A percentile compares a stretch with the other conserved stretches of the same genome.
These are phyloP conservation scores for Chloroceryle amazona DNA, from an alignment of 2,797 vertebrate genomes.

Conservation along the genomic window DNA sequence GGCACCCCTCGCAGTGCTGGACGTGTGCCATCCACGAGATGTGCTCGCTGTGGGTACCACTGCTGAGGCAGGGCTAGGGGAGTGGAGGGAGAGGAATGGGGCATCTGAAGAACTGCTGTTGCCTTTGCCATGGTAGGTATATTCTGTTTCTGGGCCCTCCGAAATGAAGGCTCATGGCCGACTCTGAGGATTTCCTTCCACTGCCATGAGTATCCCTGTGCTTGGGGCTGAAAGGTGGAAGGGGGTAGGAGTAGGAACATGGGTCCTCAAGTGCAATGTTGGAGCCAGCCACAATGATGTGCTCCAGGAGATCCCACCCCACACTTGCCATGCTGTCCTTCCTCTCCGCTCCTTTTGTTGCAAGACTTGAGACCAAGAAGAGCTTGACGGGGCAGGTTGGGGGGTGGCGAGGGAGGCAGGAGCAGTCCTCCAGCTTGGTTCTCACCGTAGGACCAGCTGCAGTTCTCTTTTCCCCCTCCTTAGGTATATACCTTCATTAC, in stretches of 20 bases:
- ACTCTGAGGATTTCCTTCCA: neutral
- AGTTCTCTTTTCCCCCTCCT: neutral
- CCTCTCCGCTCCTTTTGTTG: neutral
- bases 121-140: conserved; percentile 50
- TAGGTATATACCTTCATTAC: neutral
- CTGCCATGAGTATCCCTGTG: neutral
- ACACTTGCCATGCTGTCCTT: neutral
- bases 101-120: neutral
- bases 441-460: neutral
- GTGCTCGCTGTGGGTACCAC: rapidly evolving
- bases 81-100: neutral
- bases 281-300: rapidly evolving
- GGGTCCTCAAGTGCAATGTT: rapidly evolving
- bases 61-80: neutral
- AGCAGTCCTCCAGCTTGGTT: neutral
- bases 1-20: neutral
- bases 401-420: neutral
- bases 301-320: neutral
- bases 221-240: neutral
- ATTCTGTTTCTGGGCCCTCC: neutral
- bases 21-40: rapidly evolving
- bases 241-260: neutral
- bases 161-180: rapidly evolving
- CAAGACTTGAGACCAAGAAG: neutral
- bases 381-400: neutral